These are phyloP conservation scores for Onthophagus sagittarius DNA, from an alignment of 2,888 invertebrate species.

Conservation along the genomic window DNA sequence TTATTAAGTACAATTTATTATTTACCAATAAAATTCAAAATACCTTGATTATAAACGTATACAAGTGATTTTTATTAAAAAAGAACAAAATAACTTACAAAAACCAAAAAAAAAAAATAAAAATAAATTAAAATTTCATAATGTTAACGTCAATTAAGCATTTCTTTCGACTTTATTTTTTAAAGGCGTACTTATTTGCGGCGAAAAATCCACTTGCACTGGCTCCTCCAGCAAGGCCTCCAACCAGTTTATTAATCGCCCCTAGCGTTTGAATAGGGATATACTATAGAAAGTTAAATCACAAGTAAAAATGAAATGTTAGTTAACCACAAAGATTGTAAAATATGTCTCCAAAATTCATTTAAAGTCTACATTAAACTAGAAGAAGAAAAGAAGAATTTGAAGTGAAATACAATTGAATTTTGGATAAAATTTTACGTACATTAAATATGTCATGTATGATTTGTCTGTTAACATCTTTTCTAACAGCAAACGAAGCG, in stretches of 20 bases:
- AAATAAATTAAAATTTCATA: too few species aligned
- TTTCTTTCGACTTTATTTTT: neutral
- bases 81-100: too few species aligned
- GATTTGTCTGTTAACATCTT: conserved; percentile 16
- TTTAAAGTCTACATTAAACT: neutral
- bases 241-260: conserved; percentile 62
- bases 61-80: too few species aligned
- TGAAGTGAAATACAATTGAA: neutral
- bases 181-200: conserved; percentile 31
- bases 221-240: conserved; percentile 50
- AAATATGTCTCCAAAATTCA: neutral
- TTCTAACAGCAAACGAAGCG: conserved; percentile 17
- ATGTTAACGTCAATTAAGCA: too few species aligned
- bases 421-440: conserved; percentile 13
- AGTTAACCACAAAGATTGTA: neutral
- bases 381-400: neutral
- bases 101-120: too few species aligned
- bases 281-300: neutral
- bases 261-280: conserved; percentile 62
- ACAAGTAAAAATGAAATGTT: neutral
- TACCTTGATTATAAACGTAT: too few species aligned
- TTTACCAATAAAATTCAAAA: too few species aligned
- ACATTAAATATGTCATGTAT: conserved; percentile 25
- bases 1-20: too few species aligned
- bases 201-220: conserved; percentile 33